Evolutionary conservation across 2,888 invertebrate species (phyloP).

Genomic region (Apodemia hepburni): DNA sequence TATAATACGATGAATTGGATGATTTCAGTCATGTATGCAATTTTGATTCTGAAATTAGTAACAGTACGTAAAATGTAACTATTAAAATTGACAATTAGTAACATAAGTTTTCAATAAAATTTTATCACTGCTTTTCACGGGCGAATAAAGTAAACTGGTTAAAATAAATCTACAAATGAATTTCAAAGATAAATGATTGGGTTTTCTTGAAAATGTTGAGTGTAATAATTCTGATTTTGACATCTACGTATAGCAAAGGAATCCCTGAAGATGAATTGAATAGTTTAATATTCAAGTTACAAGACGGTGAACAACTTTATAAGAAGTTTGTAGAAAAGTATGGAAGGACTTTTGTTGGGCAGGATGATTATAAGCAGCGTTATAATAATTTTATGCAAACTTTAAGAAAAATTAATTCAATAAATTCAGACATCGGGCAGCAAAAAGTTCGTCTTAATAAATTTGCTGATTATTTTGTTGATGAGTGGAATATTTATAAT

Average conservation of each 20-base stretch:
- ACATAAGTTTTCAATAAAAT: not conserved
- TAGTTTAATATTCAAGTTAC: constrained; percentile 30
- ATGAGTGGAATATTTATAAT: constrained; percentile 33
- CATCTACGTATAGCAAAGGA: not conserved
- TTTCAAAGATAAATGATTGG: not conserved
- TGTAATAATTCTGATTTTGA: not conserved
- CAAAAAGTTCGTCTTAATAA: constrained; percentile 45
- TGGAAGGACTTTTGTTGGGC: constrained; percentile 39
- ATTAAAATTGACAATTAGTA: not conserved
- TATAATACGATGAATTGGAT: no score
- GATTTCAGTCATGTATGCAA: no score
- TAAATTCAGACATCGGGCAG: constrained; percentile 39
- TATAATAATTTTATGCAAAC: constrained; percentile 48
- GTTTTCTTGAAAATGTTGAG: not conserved
- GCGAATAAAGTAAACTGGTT: not conserved
- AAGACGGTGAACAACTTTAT: constrained; percentile 32
- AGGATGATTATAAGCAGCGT: constrained; percentile 43
- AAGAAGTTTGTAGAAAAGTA: constrained; percentile 34
- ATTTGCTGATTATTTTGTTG: constrained; percentile 46
- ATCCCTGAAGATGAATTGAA: constrained; percentile 23
- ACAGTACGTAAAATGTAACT: no score
- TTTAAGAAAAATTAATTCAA: constrained; percentile 44
- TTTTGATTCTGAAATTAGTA: no score
- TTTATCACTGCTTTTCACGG: not conserved
- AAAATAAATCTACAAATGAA: not conserved